A percentile compares a stretch with the other conserved stretches of the same genome.
phyloP scores from a whole-genome alignment of 1,140 invertebrate species.

The Probaryconus sp. region DNA sequence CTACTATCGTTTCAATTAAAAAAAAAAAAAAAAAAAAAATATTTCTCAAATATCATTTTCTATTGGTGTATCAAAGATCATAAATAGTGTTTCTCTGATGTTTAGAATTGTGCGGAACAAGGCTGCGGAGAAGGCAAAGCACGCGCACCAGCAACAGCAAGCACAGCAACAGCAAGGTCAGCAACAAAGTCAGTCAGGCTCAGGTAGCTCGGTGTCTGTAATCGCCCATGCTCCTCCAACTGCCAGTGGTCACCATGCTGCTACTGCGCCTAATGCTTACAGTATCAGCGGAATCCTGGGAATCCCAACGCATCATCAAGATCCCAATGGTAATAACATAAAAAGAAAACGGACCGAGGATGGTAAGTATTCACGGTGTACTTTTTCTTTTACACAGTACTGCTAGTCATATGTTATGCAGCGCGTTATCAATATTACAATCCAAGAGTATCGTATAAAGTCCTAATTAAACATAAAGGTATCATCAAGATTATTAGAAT shows the following conservation, averaged over 20 bases:
- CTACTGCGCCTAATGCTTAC: constrained; percentile 82
- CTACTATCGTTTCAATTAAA: no score
- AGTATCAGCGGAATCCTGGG: constrained; percentile 97
- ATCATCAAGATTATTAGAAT: no score
- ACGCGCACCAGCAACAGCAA: constrained; percentile 87
- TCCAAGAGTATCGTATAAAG: no score
- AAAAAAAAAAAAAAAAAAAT: no score
- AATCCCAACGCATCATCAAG: constrained; percentile 85
- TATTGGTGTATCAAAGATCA: not conserved
- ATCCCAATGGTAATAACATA: constrained; percentile 84
- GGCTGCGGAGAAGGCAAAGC: constrained; percentile 96
- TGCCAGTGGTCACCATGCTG: constrained; percentile 77
- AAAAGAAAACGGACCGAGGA: constrained; percentile 86
- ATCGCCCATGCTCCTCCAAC: constrained; percentile 84
- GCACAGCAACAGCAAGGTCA: constrained; percentile 80
- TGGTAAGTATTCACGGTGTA: constrained; percentile 75
- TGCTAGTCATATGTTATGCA: constrained; percentile 12
- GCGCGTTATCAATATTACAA: constrained; percentile 7
- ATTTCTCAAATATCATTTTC: no score
- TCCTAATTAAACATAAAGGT: no score
- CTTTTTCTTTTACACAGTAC: constrained; percentile 19
- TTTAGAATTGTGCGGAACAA: constrained; percentile 96
- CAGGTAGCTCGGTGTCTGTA: constrained; percentile 81
- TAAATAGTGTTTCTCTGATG: not conserved
- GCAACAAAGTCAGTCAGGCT: constrained; percentile 74